Conservation (phyloP, 2,888 invertebrate species). For the Torymus tubicola region DNA sequence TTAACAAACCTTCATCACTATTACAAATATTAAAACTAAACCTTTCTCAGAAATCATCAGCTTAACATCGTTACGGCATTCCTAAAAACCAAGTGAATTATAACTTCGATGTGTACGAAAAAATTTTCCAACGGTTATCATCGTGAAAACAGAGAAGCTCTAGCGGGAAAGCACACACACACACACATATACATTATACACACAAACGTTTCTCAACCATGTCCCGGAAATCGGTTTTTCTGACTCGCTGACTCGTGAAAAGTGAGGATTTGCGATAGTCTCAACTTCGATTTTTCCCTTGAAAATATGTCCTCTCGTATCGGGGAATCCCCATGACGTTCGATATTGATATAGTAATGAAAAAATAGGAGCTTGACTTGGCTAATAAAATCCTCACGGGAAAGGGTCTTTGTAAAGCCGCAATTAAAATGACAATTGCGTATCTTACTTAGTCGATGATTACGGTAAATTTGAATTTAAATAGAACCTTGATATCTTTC, state of each 20-base stretch:
- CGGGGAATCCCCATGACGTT: conserved; percentile 31
- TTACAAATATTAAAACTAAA: no score
- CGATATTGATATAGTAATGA: conserved; percentile 27
- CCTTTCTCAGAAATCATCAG: no score
- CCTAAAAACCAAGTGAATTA: background rate
- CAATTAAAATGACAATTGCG: no score
- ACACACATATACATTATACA: conserved; percentile 22
- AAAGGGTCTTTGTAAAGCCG: no score
- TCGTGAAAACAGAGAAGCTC: conserved; percentile 16
- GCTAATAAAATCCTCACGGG: no score
- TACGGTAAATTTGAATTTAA: no score
- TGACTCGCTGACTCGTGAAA: conserved; percentile 48
- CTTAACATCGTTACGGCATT: no score
- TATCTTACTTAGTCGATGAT: no score
- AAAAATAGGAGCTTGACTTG: background rate
- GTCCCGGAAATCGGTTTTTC: conserved; percentile 51
- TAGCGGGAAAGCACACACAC: no score
- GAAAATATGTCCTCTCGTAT: conserved; percentile 38
- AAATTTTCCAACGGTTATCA: conserved; percentile 30
- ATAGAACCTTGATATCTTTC: no score
- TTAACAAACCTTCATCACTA: no score
- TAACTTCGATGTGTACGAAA: background rate
- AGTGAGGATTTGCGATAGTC: conserved; percentile 52
- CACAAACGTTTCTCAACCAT: conserved; percentile 42
- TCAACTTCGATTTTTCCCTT: conserved; percentile 37